Conservation (phyloP, 2,797 vertebrate species). For the Pantherophis alleghaniensis region DNA sequence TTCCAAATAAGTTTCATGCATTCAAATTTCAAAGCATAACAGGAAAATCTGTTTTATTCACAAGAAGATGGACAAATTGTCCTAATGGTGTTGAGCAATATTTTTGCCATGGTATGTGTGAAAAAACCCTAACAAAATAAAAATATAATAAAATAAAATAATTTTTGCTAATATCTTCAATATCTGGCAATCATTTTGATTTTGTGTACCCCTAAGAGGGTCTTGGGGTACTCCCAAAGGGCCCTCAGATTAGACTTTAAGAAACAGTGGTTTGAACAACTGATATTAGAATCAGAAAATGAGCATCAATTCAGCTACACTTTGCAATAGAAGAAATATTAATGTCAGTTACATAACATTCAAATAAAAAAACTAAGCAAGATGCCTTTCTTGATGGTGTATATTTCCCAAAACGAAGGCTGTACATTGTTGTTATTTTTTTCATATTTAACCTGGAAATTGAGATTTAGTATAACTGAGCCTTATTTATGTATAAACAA, state of each 20-base stretch:
- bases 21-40: background rate
- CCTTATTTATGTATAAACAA: constrained; percentile 16
- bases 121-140: no score
- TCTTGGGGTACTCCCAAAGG: background rate
- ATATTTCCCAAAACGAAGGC: background rate
- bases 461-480: constrained; percentile 1
- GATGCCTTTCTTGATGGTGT: background rate
- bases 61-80: background rate
- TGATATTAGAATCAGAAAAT: constrained; percentile 59
- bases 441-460: background rate
- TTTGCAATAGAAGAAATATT: constrained; percentile 42
- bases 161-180: background rate
- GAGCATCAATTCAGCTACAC: constrained; percentile 49
- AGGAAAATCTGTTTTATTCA: background rate
- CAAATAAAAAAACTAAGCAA: background rate
- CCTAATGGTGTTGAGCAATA: background rate
- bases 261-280: constrained; percentile 67
- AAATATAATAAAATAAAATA: background rate
- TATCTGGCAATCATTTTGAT: background rate
- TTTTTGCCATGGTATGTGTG: background rate
- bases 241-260: background rate
- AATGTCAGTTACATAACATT: background rate
- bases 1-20: background rate
- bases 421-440: background rate
- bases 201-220: background rate